Conservation (phyloP, 53 echinoderm and acorn worm genomes). For the Arbacia lixula region DNA sequence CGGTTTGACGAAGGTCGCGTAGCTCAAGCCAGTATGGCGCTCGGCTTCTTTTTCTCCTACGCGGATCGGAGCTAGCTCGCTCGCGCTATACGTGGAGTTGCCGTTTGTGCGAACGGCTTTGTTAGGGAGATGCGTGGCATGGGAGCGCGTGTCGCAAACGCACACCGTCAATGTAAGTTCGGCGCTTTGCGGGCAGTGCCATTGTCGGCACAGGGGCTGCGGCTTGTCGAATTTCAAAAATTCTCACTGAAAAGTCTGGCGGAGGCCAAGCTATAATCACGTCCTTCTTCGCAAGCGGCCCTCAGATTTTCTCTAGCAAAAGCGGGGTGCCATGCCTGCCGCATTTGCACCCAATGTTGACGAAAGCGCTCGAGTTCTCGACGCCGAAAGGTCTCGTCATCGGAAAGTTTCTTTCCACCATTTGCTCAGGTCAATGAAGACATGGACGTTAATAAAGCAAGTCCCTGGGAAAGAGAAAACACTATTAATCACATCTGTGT, state of each 20-base stretch:
- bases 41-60: slow-evolving; percentile 5
- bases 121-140: slow-evolving; percentile 46
- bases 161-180: slow-evolving; percentile 35
- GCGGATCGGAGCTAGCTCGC: background rate
- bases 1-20: slow-evolving; percentile 51
- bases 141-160: slow-evolving; percentile 43
- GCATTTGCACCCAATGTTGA: slow-evolving; percentile 23
- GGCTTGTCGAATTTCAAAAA: slow-evolving; percentile 55
- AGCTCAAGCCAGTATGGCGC: slow-evolving; percentile 30
- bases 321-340: background rate
- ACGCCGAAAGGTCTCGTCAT: slow-evolving; percentile 6
- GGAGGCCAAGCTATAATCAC: slow-evolving; percentile 1
- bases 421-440: too few relatives aligned
- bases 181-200: slow-evolving; percentile 25
- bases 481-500: too few relatives aligned
- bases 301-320: slow-evolving; percentile 17
- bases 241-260: slow-evolving; percentile 18
- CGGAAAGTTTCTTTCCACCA: slow-evolving; percentile 15
- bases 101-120: slow-evolving; percentile 49
- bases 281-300: slow-evolving; percentile 2
- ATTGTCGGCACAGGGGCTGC: slow-evolving; percentile 32
- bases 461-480: too few relatives aligned
- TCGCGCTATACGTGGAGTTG: slow-evolving; percentile 23
- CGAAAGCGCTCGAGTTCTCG: slow-evolving; percentile 13
- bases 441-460: too few relatives aligned